Conservation (phyloP, 2,888 invertebrate genomes). For the Tillus elongatus region DNA sequence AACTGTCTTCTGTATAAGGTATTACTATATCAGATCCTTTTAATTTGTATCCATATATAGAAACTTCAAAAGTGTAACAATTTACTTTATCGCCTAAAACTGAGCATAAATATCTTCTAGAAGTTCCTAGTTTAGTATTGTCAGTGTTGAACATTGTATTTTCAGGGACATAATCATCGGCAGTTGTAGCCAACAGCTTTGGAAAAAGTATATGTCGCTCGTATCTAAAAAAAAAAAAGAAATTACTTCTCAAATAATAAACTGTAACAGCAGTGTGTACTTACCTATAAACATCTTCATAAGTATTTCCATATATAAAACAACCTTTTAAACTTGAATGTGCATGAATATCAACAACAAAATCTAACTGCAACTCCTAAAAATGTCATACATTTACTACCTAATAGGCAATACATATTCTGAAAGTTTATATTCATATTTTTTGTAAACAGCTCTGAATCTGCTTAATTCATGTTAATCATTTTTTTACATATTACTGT, state of each 20-base stretch:
- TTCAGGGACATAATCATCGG: slow-evolving; percentile 78
- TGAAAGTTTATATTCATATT: too few relatives aligned
- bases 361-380: slow-evolving; percentile 65
- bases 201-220: slow-evolving; percentile 94
- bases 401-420: neutral
- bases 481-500: too few relatives aligned
- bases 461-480: too few relatives aligned
- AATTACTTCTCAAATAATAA: too few relatives aligned
- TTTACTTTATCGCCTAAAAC: slow-evolving; percentile 69
- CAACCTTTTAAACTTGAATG: slow-evolving; percentile 87
- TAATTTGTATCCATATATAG: slow-evolving; percentile 78
- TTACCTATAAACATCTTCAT: slow-evolving; percentile 82
- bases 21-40: slow-evolving; percentile 60
- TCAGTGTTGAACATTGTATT: slow-evolving; percentile 93
- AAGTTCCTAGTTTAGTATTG: slow-evolving; percentile 73
- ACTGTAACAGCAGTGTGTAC: slow-evolving; percentile 12
- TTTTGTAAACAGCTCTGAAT: too few relatives aligned
- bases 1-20: slow-evolving; percentile 89
- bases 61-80: slow-evolving; percentile 84
- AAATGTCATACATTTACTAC: slow-evolving; percentile 21
- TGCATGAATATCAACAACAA: slow-evolving; percentile 91
- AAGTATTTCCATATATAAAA: slow-evolving; percentile 91
- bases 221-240: slow-evolving; percentile 52
- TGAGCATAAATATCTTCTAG: slow-evolving; percentile 72
- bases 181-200: slow-evolving; percentile 76